Evolutionary conservation across 2,888 invertebrate species (phyloP).

Genomic region (Luffia ferchaultella): DNA sequence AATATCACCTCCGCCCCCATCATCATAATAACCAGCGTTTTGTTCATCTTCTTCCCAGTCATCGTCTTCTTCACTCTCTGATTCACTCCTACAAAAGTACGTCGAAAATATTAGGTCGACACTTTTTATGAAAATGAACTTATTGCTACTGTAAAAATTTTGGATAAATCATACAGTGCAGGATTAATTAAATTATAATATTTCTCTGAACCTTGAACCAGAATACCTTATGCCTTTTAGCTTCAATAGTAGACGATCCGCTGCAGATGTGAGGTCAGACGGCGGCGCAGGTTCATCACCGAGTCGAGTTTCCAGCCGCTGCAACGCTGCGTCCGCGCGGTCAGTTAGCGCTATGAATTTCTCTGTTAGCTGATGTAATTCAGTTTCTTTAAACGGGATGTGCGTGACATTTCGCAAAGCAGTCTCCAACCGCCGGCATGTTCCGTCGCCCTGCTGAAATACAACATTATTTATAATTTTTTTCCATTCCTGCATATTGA

Average conservation of each 20-base stretch:
- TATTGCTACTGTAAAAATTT: not conserved
- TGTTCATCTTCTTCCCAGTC: conserved; percentile 39
- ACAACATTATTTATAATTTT: too few species aligned
- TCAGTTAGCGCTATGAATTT: conserved; percentile 54
- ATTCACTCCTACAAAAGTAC: conserved; percentile 27
- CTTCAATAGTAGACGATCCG: conserved; percentile 37
- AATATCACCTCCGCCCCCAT: conserved; percentile 36
- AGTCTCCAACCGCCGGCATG: conserved; percentile 44
- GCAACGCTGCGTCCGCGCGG: conserved; percentile 50
- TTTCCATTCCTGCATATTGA: too few species aligned
- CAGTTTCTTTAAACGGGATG: conserved; percentile 40
- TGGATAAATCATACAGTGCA: too few species aligned
- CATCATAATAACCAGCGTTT: conserved; percentile 33
- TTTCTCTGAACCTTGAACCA: too few species aligned
- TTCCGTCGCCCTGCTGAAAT: conserved; percentile 41
- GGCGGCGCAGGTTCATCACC: conserved; percentile 28
- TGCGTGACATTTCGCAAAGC: conserved; percentile 45
- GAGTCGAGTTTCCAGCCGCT: conserved; percentile 40
- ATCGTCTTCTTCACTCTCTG: conserved; percentile 35
- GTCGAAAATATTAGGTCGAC: too few species aligned
- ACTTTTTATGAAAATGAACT: not conserved
- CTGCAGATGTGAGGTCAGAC: conserved; percentile 41
- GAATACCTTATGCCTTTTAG: conserved; percentile 41
- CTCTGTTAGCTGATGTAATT: conserved; percentile 48
- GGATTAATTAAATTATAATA: too few species aligned